Base-by-base conservation (phyloP, 2,797 vertebrate genomes). In the Melanotaenia pygmaea region DNA sequence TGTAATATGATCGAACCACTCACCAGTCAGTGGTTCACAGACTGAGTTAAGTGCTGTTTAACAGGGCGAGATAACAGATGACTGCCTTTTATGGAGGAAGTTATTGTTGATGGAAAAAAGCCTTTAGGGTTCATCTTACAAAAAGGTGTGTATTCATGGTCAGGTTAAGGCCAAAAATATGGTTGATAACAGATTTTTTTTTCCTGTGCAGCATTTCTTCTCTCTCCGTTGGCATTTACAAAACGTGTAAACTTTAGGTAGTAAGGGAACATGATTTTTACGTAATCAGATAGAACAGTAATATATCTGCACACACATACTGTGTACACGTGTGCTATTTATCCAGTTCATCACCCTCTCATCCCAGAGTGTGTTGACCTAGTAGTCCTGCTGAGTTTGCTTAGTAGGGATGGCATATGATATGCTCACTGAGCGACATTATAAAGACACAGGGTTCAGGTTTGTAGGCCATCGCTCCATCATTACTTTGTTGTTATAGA, bases 371-470 rank as follows among this genome's bases (percentile, higher is more conserved):
- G 72, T 64, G 64, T 53, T 40, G 65, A 74, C 77, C 60, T 81
- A 76, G 67, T 70, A 70, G 34, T 16, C 28, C 24, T 26, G 34
- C 69, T 69, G 40, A 24, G 63, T 70, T 77, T 70, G 60, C 54
- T 69, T 64, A 59, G 73, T 64, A 61, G 20, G 9, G 40, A 8
- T 64, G 74, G 32, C 60, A 26, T 64, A 59, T 34, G 73, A 81
- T 80, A 63, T 80, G 72, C 64, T 89, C 59, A 78, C 45, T 74
- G 67, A 71, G 70, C 50, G 32, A 47, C 67, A 62, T 40, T 57
- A 61, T 70, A 45, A 32, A 60, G 62, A 45, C 68, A 59, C 66
- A 64, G 59, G 45, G 79, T 59, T 79, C 64, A 43, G 47, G 71
- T 64, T 74, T 72, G 80, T 30, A 8, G 63, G 62, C 64, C 72